phyloP scores from a whole-genome alignment of 2,888 invertebrate species.

The Campopleginae sp. region DNA sequence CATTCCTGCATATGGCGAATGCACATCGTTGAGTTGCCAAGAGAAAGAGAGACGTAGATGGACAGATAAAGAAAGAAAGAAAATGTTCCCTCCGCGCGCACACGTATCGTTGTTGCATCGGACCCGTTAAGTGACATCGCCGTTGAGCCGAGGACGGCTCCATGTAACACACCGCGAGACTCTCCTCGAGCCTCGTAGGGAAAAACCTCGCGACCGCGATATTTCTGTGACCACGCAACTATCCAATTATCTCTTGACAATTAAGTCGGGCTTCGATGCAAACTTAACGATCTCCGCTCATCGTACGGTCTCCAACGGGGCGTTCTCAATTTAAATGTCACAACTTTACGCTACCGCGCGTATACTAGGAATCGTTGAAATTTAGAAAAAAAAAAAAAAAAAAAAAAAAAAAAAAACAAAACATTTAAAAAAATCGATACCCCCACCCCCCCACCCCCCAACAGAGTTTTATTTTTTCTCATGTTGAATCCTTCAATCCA shows the following conservation, averaged over 20 bases:
- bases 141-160: slow-evolving; percentile 35
- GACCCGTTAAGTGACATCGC: slow-evolving; percentile 71
- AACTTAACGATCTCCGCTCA: slow-evolving; percentile 61
- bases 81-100: slow-evolving; percentile 25
- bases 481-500: background rate
- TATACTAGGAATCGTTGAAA: background rate
- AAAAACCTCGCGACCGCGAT: slow-evolving; percentile 52
- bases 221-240: slow-evolving; percentile 63
- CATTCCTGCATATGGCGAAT: slow-evolving; percentile 61
- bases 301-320: background rate
- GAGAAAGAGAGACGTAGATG: background rate
- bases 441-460: too few species aligned
- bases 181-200: slow-evolving; percentile 30
- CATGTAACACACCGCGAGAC: slow-evolving; percentile 32
- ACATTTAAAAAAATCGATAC: too few species aligned
- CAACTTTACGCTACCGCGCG: background rate
- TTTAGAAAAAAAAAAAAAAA: background rate
- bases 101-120: slow-evolving; percentile 66
- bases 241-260: slow-evolving; percentile 72
- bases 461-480: background rate
- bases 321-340: background rate
- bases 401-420: too few species aligned
- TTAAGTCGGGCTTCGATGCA: slow-evolving; percentile 68
- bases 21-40: background rate
- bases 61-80: slow-evolving; percentile 12